Percentiles rank a stretch among this genome's conserved stretches.
Conservation (phyloP, 2,113 vertebrate genomes). For the Nothobranchius furzeri region DNA sequence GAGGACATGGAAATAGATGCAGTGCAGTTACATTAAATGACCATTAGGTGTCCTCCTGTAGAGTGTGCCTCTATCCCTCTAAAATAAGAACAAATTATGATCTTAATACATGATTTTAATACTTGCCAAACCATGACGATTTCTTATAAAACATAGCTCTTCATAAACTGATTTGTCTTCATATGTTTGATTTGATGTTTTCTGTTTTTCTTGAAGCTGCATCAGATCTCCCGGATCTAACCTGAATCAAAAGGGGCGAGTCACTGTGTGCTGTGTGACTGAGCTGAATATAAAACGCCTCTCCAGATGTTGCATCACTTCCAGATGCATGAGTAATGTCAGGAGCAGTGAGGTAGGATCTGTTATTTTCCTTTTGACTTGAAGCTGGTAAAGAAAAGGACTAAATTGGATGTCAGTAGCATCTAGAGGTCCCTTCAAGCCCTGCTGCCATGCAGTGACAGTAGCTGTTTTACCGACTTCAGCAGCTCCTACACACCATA, state of each 20-base stretch:
- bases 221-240: conserved; percentile 13
- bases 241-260: conserved; percentile 4
- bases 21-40: conserved; percentile 16
- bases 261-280: neutral
- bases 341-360: neutral
- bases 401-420: conserved; percentile 6
- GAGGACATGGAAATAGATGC: neutral
- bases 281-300: conserved; percentile 22
- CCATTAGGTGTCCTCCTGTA: conserved; percentile 49
- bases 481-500: neutral
- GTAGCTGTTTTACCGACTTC: conserved; percentile 3
- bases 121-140: no score
- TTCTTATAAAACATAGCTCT: no score
- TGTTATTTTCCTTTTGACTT: neutral
- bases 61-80: neutral
- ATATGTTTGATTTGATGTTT: no score
- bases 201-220: neutral
- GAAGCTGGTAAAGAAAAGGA: neutral
- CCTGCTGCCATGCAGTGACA: neutral
- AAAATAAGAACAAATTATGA: no score
- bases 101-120: neutral
- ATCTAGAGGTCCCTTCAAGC: neutral
- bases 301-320: conserved; percentile 10
- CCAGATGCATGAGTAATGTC: neutral
- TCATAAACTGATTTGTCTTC: neutral